Evolutionary conservation across 2,888 invertebrate species (phyloP), one percentile per base, ranked within the genome.

Genomic region (Apodemia duryi): DNA sequence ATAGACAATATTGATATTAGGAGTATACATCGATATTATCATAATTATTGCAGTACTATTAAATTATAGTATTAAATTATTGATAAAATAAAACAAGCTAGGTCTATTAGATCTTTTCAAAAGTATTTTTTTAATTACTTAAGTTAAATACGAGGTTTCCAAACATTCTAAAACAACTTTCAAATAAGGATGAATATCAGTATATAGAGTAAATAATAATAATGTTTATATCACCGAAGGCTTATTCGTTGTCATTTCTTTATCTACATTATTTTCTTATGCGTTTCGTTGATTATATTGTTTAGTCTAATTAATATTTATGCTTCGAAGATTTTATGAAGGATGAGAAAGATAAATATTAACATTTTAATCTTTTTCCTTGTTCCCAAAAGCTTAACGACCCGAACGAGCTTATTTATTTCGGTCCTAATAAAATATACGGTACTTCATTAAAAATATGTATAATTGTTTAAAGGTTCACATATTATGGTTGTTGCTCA

Each of bases 401-500:
- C 57, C 57, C 57, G 57, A 57, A 57, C 57, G 32, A 57, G 13
- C 57, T 57, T 57, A 57, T 57, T 57, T 57, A 57, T 57, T 57
- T 57, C 29, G 57, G 5, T 57, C 57, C 57, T 57, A 57, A 57
- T 57, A 57, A 57, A 57, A 57, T 57, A 32, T 29, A 57, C 57
- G 57, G 28, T 57, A 57, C 32, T 57, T 57, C 57, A 29, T 72
- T 72, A 46, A 46, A 46, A 46, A 46, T 43, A 74, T 71, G 68
- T 69, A 65, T 70, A 68, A 75, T 76, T 75, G 74, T 75, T 72
- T 66, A 38, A 52, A 63, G 66, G 60, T 73, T 69, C 74, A 73
- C 71, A 71, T 73, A 64, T 69, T 70, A 70, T 73, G 69, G 65
- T 66, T 65, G 65, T 66, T 66, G 62, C 66, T 71, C 70, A 70